Evolutionary conservation across 2,888 invertebrate genomes (phyloP), one percentile per base, ranked within the genome.

Genomic region (Neoscelio sp.): DNA sequence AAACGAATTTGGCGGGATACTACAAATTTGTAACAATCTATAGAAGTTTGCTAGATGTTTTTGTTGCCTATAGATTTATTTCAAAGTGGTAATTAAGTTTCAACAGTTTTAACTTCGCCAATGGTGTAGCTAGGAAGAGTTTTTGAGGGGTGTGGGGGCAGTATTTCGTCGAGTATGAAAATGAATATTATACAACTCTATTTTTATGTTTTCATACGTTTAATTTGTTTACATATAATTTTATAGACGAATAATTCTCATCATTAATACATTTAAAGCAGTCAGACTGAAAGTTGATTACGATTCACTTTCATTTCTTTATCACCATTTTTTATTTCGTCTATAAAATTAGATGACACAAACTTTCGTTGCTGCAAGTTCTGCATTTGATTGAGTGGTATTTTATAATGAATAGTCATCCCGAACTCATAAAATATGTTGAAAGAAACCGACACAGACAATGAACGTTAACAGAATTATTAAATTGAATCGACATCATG

Each of bases 401-500:
- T 7, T 28, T 58, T 42, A 17, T 44, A 12, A 17, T 12, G 15
- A 42, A 8, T 40, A 20, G 28, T 8, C n/a, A 30, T 20, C 17
- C 20, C 10, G 33, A 60, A 60, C 20, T 46, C 60, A 12, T 13
- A 17, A 18, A 28, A 18, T 33, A 46, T 42, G 15, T 48, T 33
- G 12, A 46, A 64, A 26, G 35, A 64, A 50, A 38, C 26, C 48
- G 50, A 50, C 50, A 52, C 44, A 40, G 42, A 42, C 52, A 52
- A 65, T 65, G 52, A 65, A 65, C 52, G 52, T 28, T 20, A 28
- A 12, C 12, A 28, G 65, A 65, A 65, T 50, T 42, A 10, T 42
- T 65, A 52, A 64, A 38, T 50, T 50, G 38, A 26, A 44, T 20
- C 46, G 44, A 10, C 60, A 18, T 26, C 38, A 48, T 12, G 38